Evolutionary conservation across 2,113 vertebrate genomes (phyloP), one percentile per base, ranked within the genome.

Genomic region (Heloderma charlesbogerti): DNA sequence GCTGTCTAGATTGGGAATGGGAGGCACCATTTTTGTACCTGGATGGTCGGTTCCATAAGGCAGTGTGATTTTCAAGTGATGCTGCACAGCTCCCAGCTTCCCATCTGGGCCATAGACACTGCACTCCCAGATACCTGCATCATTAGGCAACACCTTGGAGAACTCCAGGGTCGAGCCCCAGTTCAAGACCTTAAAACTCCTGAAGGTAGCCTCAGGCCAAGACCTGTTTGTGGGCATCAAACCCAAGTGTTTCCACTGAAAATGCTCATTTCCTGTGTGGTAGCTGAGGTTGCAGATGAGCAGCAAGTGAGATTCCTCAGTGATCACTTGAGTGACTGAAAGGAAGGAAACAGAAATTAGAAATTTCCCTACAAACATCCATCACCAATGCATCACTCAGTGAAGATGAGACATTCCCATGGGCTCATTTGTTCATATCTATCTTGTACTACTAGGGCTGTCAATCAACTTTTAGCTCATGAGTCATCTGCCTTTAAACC

Each of bases 241-340:
- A 48, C 45, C 3, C 0, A 96, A 82, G 31, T 89, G 54, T 0
- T n/a, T 89, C 97, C 97, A 98, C 51, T 96, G 94, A 91, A 97
- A 97, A 51, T 0, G 81, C 79, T 97, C 97, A 0, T 92, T 77
- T 91, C 96, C 96, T 0, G 27, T 29, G 60, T 20, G 31, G 37
- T 93, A 92, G 0, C 78, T 94, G 87, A 96, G 77, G 15, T 91
- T 83, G 88, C 96, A 97, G 66, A 10, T 43, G 87, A 97, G 94
- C 51, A 63, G 29, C 93, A 97, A 88, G 84, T 0, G 85, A 88
- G 57, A 94, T 34, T 95, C 96, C 71, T 96, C 96, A 1, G 89
- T 90, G 89, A 97, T 54, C 0, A 87, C 67, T 0, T 90, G 90
- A 34, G 1, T 94, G 84, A 97, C 96, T 96, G 89, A 1, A 92